Evolutionary conservation across 2,888 invertebrate genomes (phyloP).

Genomic region (Girardia tigrina): DNA sequence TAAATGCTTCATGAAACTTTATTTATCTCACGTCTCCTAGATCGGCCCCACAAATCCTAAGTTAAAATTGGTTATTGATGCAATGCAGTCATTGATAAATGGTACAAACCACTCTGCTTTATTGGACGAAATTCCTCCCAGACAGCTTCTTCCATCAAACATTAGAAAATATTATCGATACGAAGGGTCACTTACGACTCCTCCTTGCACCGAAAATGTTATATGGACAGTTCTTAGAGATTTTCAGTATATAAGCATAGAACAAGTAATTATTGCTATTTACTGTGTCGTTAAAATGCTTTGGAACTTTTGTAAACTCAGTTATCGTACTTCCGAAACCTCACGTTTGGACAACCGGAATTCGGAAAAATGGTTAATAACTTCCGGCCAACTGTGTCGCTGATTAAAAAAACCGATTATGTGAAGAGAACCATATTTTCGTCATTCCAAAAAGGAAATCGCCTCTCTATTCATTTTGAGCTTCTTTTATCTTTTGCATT

Average conservation of each 20-base stretch:
- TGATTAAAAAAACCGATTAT: background rate
- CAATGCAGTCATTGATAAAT: too few relatives aligned
- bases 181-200: constrained; percentile 6
- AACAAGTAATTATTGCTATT: too few relatives aligned
- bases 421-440: background rate
- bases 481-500: too few relatives aligned
- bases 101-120: too few relatives aligned
- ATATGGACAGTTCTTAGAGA: background rate
- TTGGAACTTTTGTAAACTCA: background rate
- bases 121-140: background rate
- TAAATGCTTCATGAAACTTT: too few relatives aligned
- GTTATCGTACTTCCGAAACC: background rate
- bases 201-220: background rate
- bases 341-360: background rate
- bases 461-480: too few relatives aligned
- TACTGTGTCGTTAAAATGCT: background rate
- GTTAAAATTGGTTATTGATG: too few relatives aligned
- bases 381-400: background rate
- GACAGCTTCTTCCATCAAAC: background rate
- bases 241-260: background rate
- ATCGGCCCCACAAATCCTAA: too few relatives aligned
- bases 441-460: too few relatives aligned
- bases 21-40: too few relatives aligned
- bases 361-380: constrained; percentile 18
- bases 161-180: background rate